These are phyloP conservation scores for Sphenopsis melanotis DNA, from an alignment of 2,797 vertebrate species.

Conservation along the genomic window DNA sequence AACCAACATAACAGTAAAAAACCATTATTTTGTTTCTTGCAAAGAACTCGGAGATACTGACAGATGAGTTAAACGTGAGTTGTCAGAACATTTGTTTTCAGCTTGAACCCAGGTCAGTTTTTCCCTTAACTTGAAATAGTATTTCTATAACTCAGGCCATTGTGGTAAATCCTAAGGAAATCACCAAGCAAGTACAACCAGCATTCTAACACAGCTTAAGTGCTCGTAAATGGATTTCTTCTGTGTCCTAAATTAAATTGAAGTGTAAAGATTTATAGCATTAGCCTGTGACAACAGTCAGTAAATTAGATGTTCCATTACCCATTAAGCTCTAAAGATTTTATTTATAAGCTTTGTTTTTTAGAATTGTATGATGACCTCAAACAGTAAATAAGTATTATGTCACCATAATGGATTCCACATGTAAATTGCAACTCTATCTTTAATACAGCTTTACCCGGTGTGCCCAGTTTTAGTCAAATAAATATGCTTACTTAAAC, in stretches of 20 bases:
- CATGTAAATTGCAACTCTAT: background rate
- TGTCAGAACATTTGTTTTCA: slow-evolving; percentile 42
- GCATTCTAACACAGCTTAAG: background rate
- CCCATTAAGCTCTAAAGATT: slow-evolving; percentile 1
- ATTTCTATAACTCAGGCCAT: background rate
- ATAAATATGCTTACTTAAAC: background rate
- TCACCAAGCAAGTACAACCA: background rate
- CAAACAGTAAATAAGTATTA: slow-evolving; percentile 25
- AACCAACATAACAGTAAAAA: background rate
- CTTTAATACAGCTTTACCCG: background rate
- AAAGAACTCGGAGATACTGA: background rate
- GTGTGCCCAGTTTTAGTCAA: background rate
- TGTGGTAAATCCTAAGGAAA: slow-evolving; percentile 1
- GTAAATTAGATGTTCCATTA: slow-evolving; percentile 5
- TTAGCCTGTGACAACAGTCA: background rate
- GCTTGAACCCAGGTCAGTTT: slow-evolving; percentile 15
- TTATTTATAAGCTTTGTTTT: slow-evolving; percentile 31
- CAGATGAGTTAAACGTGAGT: slow-evolving; percentile 10
- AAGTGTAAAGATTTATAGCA: slow-evolving; percentile 10
- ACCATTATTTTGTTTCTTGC: background rate
- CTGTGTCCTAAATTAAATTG: background rate
- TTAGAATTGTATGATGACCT: background rate
- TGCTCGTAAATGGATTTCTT: slow-evolving; percentile 28
- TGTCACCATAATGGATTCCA: background rate
- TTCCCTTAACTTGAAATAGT: slow-evolving; percentile 4